A percentile compares a stretch with the other conserved stretches of the same genome.
Evolutionary conservation across 2,113 vertebrate species (phyloP).

Genomic region (Gallinago undulata): DNA sequence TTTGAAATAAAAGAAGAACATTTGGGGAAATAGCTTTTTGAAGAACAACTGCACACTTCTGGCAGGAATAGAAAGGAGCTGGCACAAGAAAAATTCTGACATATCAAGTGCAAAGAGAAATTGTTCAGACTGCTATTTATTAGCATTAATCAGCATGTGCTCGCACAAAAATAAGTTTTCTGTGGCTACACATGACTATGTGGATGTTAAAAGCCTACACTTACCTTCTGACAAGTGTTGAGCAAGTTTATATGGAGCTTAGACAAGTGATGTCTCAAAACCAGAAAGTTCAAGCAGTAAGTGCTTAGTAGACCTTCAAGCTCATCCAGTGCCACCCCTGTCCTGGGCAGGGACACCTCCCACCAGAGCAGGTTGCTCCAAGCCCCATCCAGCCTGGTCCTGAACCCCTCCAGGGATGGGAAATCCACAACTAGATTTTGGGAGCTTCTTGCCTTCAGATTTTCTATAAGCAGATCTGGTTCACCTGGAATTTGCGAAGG

Average conservation of each 20-base stretch:
- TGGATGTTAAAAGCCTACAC: neutral
- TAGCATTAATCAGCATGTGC: conserved; percentile 51
- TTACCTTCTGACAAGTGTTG: conserved; percentile 9
- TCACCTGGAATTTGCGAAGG: neutral
- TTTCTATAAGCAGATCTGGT: neutral
- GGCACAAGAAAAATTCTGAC: neutral
- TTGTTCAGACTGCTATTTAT: conserved; percentile 31
- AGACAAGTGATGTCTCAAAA: neutral
- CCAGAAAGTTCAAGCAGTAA: neutral
- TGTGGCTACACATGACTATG: conserved; percentile 16
- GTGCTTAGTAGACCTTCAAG: neutral
- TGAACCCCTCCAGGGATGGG: neutral
- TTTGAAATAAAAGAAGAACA: neutral
- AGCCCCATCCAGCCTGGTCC: neutral
- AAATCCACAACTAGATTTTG: neutral
- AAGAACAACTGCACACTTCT: neutral
- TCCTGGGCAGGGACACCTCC: neutral
- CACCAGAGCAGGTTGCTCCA: neutral
- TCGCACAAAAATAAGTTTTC: neutral
- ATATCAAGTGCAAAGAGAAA: conserved; percentile 20
- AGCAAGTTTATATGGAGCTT: neutral
- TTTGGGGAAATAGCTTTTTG: neutral
- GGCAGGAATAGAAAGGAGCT: neutral
- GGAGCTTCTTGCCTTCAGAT: neutral
- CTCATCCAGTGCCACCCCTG: neutral